These are phyloP conservation scores for Drosophila aldrichi DNA, from an alignment of 2,888 invertebrate species.

Conservation along the genomic window DNA sequence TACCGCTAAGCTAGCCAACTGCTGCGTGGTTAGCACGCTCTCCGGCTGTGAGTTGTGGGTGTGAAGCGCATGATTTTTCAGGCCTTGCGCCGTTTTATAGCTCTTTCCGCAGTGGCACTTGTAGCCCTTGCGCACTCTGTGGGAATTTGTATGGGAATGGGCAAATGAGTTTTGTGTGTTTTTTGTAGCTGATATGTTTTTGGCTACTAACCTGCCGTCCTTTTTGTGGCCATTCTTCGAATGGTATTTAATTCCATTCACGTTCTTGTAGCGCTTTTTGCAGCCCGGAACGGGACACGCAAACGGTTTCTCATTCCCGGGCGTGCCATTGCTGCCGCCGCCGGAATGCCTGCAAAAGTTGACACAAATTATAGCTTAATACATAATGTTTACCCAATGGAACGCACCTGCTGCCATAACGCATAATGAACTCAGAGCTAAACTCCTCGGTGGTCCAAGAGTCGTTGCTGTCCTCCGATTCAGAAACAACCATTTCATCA, in stretches of 20 bases:
- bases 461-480: constrained; percentile 93
- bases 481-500: constrained; percentile 89
- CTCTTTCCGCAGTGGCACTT: constrained; percentile 94
- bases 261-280: constrained; percentile 94
- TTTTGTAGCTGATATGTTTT: constrained; percentile 21
- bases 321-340: constrained; percentile 85
- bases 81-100: constrained; percentile 92
- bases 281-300: constrained; percentile 94
- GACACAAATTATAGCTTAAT: not conserved
- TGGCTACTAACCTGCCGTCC: constrained; percentile 90
- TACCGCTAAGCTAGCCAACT: constrained; percentile 66
- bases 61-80: constrained; percentile 89
- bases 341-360: constrained; percentile 85
- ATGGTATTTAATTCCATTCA: constrained; percentile 95
- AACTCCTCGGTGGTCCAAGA: constrained; percentile 93
- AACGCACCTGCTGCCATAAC: constrained; percentile 89
- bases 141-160: constrained; percentile 35
- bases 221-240: constrained; percentile 94
- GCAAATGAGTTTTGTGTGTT: constrained; percentile 36
- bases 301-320: constrained; percentile 90
- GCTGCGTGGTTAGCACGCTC: constrained; percentile 79
- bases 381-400: not conserved
- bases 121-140: constrained; percentile 91
- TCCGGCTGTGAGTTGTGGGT: constrained; percentile 85
- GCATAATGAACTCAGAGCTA: constrained; percentile 91